These are phyloP conservation scores for Leiothrix lutea DNA, from an alignment of 2,113 vertebrate species.

Conservation along the genomic window DNA sequence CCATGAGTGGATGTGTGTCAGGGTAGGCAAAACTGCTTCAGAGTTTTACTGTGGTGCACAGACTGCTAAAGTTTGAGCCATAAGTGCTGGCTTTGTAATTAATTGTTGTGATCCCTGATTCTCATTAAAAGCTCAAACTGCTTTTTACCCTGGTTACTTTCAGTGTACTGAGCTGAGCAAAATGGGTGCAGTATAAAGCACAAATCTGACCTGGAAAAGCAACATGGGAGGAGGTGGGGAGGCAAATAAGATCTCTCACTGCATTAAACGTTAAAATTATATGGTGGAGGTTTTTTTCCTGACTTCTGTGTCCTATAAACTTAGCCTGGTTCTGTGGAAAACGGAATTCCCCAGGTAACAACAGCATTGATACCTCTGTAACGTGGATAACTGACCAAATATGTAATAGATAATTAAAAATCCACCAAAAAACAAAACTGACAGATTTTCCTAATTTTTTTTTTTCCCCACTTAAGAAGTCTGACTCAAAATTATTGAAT, in stretches of 20 bases:
- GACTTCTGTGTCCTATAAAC: not conserved
- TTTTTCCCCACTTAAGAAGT: not conserved
- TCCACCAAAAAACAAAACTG: not conserved
- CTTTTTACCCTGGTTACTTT: not conserved
- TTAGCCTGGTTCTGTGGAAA: not conserved
- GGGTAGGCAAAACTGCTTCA: not conserved
- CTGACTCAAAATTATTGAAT: not conserved
- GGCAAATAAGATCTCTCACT: not conserved
- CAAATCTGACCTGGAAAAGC: not conserved
- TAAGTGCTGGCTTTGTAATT: not conserved
- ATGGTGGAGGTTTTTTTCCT: not conserved
- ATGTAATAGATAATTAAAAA: not conserved
- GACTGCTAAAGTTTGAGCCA: not conserved
- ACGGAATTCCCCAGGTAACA: not conserved
- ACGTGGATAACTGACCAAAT: not conserved
- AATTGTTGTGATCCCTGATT: not conserved
- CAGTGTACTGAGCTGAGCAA: constrained; percentile 6
- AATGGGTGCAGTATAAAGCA: constrained; percentile 1
- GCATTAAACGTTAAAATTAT: not conserved
- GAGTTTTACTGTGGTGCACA: not conserved
- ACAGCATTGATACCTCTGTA: not conserved
- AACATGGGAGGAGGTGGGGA: not conserved
- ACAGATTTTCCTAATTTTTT: not conserved
- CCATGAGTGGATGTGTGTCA: not conserved
- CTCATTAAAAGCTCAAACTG: not conserved